These are phyloP conservation scores for Sebastes alutus DNA, from an alignment of 2,797 vertebrate genomes.

Conservation along the genomic window DNA sequence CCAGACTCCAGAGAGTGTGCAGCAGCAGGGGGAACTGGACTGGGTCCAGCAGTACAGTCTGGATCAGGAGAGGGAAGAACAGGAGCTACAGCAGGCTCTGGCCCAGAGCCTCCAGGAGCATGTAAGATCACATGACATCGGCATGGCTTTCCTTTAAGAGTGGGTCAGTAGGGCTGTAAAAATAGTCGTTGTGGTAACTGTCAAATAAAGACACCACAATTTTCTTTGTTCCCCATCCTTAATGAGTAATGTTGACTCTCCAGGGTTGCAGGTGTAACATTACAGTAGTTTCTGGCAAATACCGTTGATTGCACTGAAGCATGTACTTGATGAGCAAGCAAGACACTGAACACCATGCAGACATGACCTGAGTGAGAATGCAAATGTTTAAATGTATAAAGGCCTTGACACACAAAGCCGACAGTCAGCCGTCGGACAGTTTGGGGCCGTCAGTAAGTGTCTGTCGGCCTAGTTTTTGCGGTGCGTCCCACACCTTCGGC, in stretches of 20 bases:
- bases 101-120: constrained; percentile 98
- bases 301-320: background rate
- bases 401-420: too few relatives aligned
- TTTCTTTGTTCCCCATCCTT: background rate
- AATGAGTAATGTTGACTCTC: background rate
- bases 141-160: too few relatives aligned
- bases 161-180: background rate
- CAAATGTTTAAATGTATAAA: background rate
- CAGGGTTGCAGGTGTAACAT: background rate
- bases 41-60: constrained; percentile 96
- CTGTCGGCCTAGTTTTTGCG: too few relatives aligned
- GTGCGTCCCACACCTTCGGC: too few relatives aligned
- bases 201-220: background rate
- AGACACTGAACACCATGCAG: background rate
- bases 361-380: background rate
- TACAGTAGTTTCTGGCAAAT: background rate
- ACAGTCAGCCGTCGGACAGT: too few relatives aligned
- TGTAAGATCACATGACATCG: constrained; percentile 77
- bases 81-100: constrained; percentile 96
- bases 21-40: constrained; percentile 90
- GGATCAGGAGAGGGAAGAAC: constrained; percentile 95
- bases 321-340: background rate
- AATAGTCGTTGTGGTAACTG: background rate
- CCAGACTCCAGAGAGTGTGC: constrained; percentile 92
- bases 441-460: too few relatives aligned